Conservation (phyloP, 2,888 invertebrate genomes). For the Lycophotia porphyrea region DNA sequence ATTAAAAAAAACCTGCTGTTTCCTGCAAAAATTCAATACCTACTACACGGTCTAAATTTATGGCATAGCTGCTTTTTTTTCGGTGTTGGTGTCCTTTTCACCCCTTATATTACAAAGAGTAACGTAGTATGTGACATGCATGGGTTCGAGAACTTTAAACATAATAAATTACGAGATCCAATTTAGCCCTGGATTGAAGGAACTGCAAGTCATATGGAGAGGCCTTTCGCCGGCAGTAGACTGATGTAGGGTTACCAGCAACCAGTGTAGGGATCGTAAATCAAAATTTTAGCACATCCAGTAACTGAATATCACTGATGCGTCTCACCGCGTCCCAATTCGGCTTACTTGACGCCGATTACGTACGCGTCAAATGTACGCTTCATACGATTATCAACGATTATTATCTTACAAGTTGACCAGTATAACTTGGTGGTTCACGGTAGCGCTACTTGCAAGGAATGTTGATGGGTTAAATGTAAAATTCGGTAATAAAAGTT, state of each 20-base stretch:
- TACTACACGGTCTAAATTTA: no score
- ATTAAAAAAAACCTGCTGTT: no score
- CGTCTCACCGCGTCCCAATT: slow-evolving; percentile 44
- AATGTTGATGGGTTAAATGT: background rate
- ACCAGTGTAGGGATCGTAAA: no score
- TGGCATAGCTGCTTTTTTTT: no score
- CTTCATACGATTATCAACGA: slow-evolving; percentile 43
- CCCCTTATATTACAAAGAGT: background rate
- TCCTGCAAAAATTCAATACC: no score
- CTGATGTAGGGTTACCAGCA: background rate
- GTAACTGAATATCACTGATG: slow-evolving; percentile 34
- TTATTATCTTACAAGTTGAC: slow-evolving; percentile 32
- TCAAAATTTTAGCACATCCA: slow-evolving; percentile 43
- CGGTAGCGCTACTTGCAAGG: background rate
- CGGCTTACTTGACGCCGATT: slow-evolving; percentile 48
- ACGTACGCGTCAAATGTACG: slow-evolving; percentile 43
- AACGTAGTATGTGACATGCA: background rate
- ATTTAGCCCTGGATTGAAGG: background rate
- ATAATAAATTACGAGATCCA: background rate
- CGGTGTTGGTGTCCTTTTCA: no score
- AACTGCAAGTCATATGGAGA: background rate
- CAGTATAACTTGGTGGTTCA: slow-evolving; percentile 1
- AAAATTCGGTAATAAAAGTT: background rate
- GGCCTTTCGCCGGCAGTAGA: background rate
- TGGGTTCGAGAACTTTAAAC: background rate